phyloP scores from a whole-genome alignment of 2,888 invertebrate genomes.

The Crossocerus cetratus region DNA sequence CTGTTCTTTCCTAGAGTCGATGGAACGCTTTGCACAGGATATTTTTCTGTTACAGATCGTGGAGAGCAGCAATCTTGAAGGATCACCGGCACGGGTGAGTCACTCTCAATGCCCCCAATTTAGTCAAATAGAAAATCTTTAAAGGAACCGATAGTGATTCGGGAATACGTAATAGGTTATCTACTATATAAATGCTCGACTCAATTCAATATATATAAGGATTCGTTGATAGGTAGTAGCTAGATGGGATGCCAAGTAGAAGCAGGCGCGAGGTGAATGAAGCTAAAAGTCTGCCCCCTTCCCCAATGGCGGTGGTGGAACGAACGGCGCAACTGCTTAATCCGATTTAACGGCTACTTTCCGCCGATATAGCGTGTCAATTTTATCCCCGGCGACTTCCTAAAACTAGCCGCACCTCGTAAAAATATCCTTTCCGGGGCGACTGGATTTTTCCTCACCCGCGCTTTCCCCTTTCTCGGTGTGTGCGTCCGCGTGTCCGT shows the following conservation, averaged over 20 bases:
- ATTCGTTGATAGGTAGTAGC: too few species aligned
- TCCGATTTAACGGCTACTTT: constrained; percentile 11
- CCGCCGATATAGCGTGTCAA: constrained; percentile 9
- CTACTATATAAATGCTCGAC: too few species aligned
- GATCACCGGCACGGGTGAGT: constrained; percentile 56
- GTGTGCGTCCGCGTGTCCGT: too few species aligned
- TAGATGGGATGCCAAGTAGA: too few species aligned
- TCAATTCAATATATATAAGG: too few species aligned
- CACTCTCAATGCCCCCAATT: neutral
- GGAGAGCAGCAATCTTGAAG: constrained; percentile 47
- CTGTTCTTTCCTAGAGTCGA: neutral
- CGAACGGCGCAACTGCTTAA: constrained; percentile 5
- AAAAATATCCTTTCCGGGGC: constrained; percentile 15
- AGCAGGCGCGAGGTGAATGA: too few species aligned
- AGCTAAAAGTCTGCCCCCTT: neutral
- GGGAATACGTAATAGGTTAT: too few species aligned
- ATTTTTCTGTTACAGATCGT: constrained; percentile 55
- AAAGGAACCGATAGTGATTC: too few species aligned
- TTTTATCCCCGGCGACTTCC: constrained; percentile 2
- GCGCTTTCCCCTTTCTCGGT: too few species aligned
- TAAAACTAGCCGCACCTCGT: constrained; percentile 8
- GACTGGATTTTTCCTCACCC: constrained; percentile 27
- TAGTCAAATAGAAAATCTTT: too few species aligned
- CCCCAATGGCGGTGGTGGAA: neutral
- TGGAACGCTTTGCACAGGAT: neutral